These are phyloP conservation scores for Falco concolor DNA, from an alignment of 2,797 vertebrate species.

Conservation along the genomic window DNA sequence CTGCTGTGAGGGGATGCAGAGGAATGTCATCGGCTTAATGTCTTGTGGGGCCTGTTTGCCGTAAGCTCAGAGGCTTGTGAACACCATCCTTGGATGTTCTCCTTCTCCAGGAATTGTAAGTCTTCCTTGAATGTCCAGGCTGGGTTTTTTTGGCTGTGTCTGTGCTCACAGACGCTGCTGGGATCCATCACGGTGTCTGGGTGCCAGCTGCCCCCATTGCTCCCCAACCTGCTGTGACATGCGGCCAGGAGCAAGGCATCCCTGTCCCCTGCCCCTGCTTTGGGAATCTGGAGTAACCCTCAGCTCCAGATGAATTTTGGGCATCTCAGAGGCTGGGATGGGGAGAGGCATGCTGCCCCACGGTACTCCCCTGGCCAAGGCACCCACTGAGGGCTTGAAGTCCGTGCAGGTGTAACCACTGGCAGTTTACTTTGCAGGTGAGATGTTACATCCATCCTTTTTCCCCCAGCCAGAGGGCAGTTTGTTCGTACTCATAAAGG, in stretches of 20 bases:
- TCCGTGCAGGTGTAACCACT: neutral
- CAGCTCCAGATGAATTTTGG: neutral
- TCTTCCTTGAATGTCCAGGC: neutral
- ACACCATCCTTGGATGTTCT: neutral
- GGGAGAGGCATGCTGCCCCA: neutral
- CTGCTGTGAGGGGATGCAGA: neutral
- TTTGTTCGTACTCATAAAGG: neutral
- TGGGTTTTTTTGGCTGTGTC: neutral
- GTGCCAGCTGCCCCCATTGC: neutral
- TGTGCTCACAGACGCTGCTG: neutral
- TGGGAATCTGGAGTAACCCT: neutral
- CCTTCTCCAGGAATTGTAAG: rapidly evolving
- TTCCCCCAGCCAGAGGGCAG: neutral
- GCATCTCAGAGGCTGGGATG: neutral
- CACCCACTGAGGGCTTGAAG: neutral
- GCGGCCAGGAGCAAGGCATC: neutral
- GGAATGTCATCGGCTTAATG: neutral
- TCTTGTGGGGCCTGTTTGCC: neutral
- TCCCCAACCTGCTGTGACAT: neutral
- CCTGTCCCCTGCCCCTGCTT: neutral
- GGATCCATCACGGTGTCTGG: neutral
- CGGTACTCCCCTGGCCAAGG: neutral
- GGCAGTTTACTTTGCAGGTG: neutral
- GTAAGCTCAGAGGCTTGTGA: neutral
- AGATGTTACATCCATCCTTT: neutral